Percentiles rank a stretch among this genome's conserved stretches.
Conservation (phyloP, 2,113 vertebrate species). For the Labeo rohita region DNA sequence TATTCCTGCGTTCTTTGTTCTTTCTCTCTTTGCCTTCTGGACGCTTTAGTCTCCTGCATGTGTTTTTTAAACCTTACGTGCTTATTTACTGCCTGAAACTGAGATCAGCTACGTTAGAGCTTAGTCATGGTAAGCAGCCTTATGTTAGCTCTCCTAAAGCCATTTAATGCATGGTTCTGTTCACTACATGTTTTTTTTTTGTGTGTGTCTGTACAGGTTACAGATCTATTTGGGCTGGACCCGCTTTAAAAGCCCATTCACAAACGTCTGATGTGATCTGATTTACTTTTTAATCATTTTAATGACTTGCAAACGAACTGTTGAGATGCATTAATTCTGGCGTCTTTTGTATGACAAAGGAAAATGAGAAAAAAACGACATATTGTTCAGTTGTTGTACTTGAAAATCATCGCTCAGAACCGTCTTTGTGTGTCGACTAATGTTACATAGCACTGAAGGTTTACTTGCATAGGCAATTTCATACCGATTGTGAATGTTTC, state of each 20-base stretch:
- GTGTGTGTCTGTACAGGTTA: constrained; percentile 77
- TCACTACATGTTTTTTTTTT: constrained; percentile 57
- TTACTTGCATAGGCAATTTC: constrained; percentile 57
- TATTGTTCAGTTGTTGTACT: constrained; percentile 71
- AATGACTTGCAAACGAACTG: constrained; percentile 66
- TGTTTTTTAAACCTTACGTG: constrained; percentile 47
- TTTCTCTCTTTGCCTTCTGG: constrained; percentile 50
- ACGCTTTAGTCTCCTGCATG: constrained; percentile 51
- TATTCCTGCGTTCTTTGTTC: constrained; percentile 26
- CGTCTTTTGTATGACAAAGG: constrained; percentile 59
- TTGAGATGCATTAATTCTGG: constrained; percentile 67
- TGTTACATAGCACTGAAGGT: constrained; percentile 65
- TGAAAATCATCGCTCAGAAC: constrained; percentile 72
- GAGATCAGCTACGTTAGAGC: constrained; percentile 55
- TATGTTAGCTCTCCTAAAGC: constrained; percentile 66
- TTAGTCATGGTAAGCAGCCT: constrained; percentile 64
- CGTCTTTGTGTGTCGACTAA: constrained; percentile 62
- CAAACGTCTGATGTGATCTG: constrained; percentile 63
- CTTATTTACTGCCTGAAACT: constrained; percentile 43
- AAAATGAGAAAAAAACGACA: constrained; percentile 11
- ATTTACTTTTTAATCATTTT: constrained; percentile 50
- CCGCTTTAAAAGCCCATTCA: constrained; percentile 75
- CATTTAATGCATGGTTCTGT: constrained; percentile 66
- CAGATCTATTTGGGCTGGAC: constrained; percentile 82
- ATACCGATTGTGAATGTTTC: constrained; percentile 70